These are phyloP conservation scores for Trachythela sp. DNA, from an alignment of 64 coral and sea anemone species.

Conservation along the genomic window DNA sequence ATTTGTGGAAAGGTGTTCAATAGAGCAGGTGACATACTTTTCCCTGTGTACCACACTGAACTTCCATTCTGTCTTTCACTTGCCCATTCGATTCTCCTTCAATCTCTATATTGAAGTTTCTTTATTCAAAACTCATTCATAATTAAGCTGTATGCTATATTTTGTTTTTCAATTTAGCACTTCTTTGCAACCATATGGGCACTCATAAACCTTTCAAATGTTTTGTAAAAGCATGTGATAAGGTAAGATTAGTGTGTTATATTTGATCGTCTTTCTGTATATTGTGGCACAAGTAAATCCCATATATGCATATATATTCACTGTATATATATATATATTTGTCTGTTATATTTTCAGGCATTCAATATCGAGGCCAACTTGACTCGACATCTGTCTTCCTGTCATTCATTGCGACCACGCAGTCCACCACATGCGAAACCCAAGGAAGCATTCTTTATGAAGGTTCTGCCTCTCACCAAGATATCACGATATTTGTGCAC, in stretches of 20 bases:
- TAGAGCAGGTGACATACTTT: constrained; percentile 72
- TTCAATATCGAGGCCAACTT: constrained; percentile 85
- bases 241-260: constrained; percentile 50
- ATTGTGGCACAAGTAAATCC: too few relatives aligned
- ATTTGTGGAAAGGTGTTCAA: constrained; percentile 97
- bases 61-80: background rate
- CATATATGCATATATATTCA: too few relatives aligned
- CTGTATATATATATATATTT: too few relatives aligned
- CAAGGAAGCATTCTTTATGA: constrained; percentile 87
- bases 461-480: constrained; percentile 59
- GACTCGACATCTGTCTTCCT: constrained; percentile 69
- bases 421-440: constrained; percentile 87
- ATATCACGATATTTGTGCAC: constrained; percentile 71
- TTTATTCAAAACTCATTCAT: too few relatives aligned
- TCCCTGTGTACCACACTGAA: too few relatives aligned
- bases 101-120: too few relatives aligned
- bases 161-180: constrained; percentile 45
- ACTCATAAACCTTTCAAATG: constrained; percentile 97
- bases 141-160: background rate
- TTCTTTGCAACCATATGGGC: constrained; percentile 91
- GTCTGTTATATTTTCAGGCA: constrained; percentile 43
- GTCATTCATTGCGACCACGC: constrained; percentile 80
- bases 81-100: too few relatives aligned
- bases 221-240: constrained; percentile 79
- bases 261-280: too few relatives aligned